Conservation (phyloP, 2,888 invertebrate genomes). For the Papilio demoleus region DNA sequence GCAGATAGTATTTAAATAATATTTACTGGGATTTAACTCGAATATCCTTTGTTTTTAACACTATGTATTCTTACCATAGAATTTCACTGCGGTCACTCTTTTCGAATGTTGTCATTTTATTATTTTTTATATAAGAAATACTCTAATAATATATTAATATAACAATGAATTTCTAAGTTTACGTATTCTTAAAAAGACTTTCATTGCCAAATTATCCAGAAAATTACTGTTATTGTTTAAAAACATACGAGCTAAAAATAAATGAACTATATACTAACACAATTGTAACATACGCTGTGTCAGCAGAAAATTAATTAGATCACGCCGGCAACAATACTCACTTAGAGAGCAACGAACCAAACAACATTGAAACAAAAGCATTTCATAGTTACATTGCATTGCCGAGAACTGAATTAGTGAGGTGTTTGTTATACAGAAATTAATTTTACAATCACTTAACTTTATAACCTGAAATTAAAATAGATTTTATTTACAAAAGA, state of each 20-base stretch:
- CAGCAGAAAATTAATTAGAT: constrained; percentile 36
- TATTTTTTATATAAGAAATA: background rate
- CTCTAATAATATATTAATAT: background rate
- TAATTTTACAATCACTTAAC: background rate
- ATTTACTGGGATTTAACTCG: too few relatives aligned
- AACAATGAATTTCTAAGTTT: background rate
- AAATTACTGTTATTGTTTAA: background rate
- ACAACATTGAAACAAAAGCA: constrained; percentile 18
- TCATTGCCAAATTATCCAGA: background rate
- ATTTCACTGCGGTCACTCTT: too few relatives aligned
- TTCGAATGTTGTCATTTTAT: too few relatives aligned
- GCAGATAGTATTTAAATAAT: too few relatives aligned
- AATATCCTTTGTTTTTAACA: too few relatives aligned
- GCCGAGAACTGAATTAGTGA: constrained; percentile 4
- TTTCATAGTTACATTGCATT: constrained; percentile 35
- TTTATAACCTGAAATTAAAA: background rate
- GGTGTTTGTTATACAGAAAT: background rate
- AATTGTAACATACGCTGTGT: constrained; percentile 28
- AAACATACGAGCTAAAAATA: background rate
- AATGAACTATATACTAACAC: constrained; percentile 27
- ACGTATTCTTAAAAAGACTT: background rate
- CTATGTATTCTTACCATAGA: too few relatives aligned
- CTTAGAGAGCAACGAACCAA: constrained; percentile 25
- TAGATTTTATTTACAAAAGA: too few relatives aligned
- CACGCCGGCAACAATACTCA: constrained; percentile 29